phyloP scores from a whole-genome alignment of 2,888 invertebrate genomes.

The Caenorhabditis sp. region DNA sequence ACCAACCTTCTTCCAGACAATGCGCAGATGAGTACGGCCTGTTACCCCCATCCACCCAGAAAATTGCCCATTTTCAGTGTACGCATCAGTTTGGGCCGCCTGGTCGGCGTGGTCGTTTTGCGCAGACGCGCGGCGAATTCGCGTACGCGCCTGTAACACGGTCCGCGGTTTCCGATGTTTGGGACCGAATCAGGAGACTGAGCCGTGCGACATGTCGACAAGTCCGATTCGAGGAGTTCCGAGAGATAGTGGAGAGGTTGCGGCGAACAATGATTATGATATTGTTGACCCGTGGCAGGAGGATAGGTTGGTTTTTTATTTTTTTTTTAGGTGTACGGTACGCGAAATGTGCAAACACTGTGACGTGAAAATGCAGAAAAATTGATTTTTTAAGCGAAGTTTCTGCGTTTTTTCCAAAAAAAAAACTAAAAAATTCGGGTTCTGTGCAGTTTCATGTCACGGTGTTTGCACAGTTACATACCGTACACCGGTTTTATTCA shows the following conservation, averaged over 20 bases:
- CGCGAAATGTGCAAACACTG: no score
- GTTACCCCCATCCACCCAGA: background rate
- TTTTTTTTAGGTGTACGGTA: no score
- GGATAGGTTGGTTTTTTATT: no score
- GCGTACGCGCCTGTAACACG: slow-evolving; percentile 70
- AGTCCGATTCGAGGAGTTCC: slow-evolving; percentile 26
- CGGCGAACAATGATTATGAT: slow-evolving; percentile 55
- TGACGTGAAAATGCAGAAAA: no score
- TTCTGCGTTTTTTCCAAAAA: no score
- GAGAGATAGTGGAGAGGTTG: slow-evolving; percentile 4
- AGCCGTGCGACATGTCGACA: slow-evolving; percentile 28
- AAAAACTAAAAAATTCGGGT: no score
- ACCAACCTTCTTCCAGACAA: slow-evolving; percentile 50
- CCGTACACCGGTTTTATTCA: no score
- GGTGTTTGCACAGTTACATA: no score
- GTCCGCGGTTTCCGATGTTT: slow-evolving; percentile 68
- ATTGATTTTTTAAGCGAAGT: no score
- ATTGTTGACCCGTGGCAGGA: slow-evolving; percentile 67
- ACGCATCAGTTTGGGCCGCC: slow-evolving; percentile 68
- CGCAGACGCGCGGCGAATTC: slow-evolving; percentile 59
- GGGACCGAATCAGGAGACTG: slow-evolving; percentile 62
- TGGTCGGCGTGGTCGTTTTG: slow-evolving; percentile 71
- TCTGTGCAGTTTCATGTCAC: no score
- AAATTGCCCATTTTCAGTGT: slow-evolving; percentile 55
- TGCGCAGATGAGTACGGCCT: slow-evolving; percentile 52